Evolutionary conservation across 2,888 invertebrate species (phyloP).

Genomic region (Drosophila dives): DNA sequence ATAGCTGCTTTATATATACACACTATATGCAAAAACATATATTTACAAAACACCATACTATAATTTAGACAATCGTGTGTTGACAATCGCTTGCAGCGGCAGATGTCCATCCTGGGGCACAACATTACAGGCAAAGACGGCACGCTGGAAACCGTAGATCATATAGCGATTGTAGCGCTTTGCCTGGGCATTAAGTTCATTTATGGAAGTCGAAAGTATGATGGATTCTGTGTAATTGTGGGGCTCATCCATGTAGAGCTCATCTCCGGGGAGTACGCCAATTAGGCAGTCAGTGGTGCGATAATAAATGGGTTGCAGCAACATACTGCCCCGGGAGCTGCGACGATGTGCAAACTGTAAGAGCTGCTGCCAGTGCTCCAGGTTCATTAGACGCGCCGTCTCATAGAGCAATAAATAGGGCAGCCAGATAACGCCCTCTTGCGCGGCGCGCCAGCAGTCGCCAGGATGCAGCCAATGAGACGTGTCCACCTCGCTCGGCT

Average conservation of each 20-base stretch:
- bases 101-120: conserved; percentile 71
- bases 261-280: conserved; percentile 87
- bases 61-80: conserved; percentile 33
- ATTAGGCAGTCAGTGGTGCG: conserved; percentile 87
- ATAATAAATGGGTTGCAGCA: conserved; percentile 86
- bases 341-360: conserved; percentile 87
- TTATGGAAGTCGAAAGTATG: conserved; percentile 63
- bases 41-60: conserved; percentile 6
- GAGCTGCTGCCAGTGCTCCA: conserved; percentile 87
- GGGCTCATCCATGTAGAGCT: conserved; percentile 84
- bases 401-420: conserved; percentile 92
- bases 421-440: conserved; percentile 83
- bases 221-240: conserved; percentile 68
- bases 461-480: conserved; percentile 59
- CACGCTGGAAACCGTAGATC: conserved; percentile 60
- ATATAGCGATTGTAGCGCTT: conserved; percentile 80
- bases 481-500: conserved; percentile 68
- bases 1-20: not conserved
- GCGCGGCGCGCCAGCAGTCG: conserved; percentile 58
- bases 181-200: conserved; percentile 74
- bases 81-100: conserved; percentile 34
- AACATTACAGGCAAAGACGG: conserved; percentile 66
- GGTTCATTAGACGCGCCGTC: conserved; percentile 87
- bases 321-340: conserved; percentile 86
- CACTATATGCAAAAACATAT: not conserved